Evolutionary conservation across 2,797 vertebrate genomes (phyloP), one percentile per base, ranked within the genome.

Genomic region (Poeciliopsis infans): DNA sequence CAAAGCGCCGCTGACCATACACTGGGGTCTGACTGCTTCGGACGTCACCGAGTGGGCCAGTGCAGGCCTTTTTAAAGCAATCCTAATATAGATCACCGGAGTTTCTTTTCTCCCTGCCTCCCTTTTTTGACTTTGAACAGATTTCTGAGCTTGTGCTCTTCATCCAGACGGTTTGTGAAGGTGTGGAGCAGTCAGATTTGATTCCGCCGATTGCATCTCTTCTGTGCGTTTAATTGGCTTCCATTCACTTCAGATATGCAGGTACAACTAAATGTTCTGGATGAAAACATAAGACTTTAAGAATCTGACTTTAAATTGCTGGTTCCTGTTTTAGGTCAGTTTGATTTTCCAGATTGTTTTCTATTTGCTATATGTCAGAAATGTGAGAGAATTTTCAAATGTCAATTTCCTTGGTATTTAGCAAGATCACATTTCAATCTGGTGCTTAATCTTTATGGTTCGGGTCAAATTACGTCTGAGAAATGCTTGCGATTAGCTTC

Each of bases 21-120:
- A 91, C 92, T 86, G 85, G 87, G 93, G 92, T 87, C 91, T 92
- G 88, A 94, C 93, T 93, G 91, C 88, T 90, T 86, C 85, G 89
- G 94, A 94, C 94, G 93, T 91, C 86, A 39, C 88, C 11, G 76
- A 92, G 83, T 88, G 83, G 85, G 86, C 85, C 81, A 55, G 71
- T 43, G 76, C 80, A 84, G 86, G 79, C 85, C 85, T 91, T 92
- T 53, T 90, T 92, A 80, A 94, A 94, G 93, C 91, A 94, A 93
- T 92, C 86, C 87, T 90, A 91, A 92, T 91, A 92, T 86, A 94
- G 88, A 92, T 92, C 88, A 85, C 85, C 55, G 74, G 76, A 84
- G 84, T 85, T 85, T 84, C 83, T 87, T 70, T 76, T 86, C 86
- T 84, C 75, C 23, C 80, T 57, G 71, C 74, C 72, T 84, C 77